phyloP scores from a whole-genome alignment of 2,113 vertebrate species.

The Ammospiza nelsoni region DNA sequence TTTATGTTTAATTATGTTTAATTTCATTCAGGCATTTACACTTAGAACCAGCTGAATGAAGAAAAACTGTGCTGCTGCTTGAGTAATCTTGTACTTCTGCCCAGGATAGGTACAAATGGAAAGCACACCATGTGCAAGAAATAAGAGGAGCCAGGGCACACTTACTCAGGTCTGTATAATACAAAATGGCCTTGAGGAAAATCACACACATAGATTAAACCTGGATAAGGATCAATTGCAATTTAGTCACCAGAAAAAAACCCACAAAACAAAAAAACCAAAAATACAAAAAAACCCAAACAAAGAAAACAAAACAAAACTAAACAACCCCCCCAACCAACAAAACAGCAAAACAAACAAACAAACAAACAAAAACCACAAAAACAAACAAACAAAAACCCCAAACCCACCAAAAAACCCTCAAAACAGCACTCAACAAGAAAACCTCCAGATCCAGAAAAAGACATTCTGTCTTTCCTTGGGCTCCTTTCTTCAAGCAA shows the following conservation, averaged over 20 bases:
- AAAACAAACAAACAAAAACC: not conserved
- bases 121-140: not conserved
- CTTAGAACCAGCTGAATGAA: not conserved
- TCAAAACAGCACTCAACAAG: not conserved
- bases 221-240: not conserved
- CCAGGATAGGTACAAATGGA: not conserved
- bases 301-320: too few relatives aligned
- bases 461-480: not conserved
- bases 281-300: not conserved
- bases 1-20: not conserved
- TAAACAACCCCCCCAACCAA: too few relatives aligned
- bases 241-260: not conserved
- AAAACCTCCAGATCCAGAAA: not conserved
- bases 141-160: not conserved
- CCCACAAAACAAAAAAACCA: too few relatives aligned
- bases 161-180: not conserved
- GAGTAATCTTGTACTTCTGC: not conserved
- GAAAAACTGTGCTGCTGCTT: not conserved
- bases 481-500: not conserved
- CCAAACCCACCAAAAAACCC: too few relatives aligned
- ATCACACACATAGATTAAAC: not conserved
- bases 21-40: not conserved
- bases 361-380: not conserved
- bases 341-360: not conserved
- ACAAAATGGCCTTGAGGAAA: not conserved